Conservation (phyloP, 2,888 invertebrate genomes). For the Proisotoma minuta region DNA sequence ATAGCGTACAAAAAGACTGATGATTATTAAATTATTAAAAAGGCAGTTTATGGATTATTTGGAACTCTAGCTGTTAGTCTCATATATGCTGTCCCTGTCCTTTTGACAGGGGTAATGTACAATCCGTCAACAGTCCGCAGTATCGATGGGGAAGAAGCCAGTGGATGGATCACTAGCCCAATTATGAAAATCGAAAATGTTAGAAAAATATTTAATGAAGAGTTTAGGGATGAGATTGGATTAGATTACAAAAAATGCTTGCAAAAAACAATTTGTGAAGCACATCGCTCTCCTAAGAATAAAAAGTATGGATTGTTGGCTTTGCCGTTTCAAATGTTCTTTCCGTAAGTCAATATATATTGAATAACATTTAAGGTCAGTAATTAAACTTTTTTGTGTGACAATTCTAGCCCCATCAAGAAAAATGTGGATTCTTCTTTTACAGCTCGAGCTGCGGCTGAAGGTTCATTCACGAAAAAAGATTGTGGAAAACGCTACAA, state of each 20-base stretch:
- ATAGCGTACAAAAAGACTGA: not conserved
- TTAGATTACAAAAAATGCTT: constrained; percentile 28
- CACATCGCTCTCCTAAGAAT: constrained; percentile 27
- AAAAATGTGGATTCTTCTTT: not conserved
- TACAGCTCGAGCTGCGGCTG: constrained; percentile 37
- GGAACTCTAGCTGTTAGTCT: constrained; percentile 21
- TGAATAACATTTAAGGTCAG: not conserved
- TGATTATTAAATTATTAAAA: not conserved
- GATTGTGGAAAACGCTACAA: constrained; percentile 32
- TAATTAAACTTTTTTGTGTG: not conserved
- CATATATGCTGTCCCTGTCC: constrained; percentile 26
- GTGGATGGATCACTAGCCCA: constrained; percentile 1
- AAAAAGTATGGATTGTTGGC: constrained; percentile 29
- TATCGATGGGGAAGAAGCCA: constrained; percentile 6
- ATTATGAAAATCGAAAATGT: constrained; percentile 26
- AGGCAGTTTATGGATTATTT: constrained; percentile 31
- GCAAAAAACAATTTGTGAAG: constrained; percentile 33
- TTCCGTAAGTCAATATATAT: constrained; percentile 23
- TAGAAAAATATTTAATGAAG: constrained; percentile 15
- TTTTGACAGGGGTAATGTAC: constrained; percentile 26
- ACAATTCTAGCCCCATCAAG: constrained; percentile 15
- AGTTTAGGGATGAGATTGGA: constrained; percentile 24
- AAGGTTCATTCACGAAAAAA: constrained; percentile 30
- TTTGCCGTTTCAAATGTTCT: constrained; percentile 30
- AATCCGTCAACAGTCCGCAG: constrained; percentile 22